Base-by-base conservation (phyloP, 2,113 vertebrate genomes). In the Aptenodytes patagonicus region DNA sequence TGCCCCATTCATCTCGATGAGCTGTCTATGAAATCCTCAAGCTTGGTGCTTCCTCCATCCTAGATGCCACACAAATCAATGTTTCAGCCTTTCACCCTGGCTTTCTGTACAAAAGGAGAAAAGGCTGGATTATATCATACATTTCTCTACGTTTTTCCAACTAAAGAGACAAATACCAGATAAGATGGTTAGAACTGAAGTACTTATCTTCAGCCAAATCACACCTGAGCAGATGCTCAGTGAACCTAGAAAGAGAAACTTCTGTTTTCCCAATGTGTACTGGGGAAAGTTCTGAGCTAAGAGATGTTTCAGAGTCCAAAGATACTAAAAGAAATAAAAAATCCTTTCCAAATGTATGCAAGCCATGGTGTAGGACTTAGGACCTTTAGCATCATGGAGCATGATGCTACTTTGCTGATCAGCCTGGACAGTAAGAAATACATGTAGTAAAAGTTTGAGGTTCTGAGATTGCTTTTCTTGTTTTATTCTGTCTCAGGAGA, bases 401-500 rank as follows among this genome's bases (percentile, higher is more conserved):
- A 60, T 9, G 29, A 58, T 29, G 22, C 17, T 52, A 29, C 64
- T 70, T 65, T 49, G 28, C 64, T 83, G 42, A 64, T 88, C 44
- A 66, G 46, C 71, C 58, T 55, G 55, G 36, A 46, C 25, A 44
- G 24, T 77, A 86, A 72, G 34, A 88, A 77, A 70, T 25, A 19
- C 4, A 29, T 0, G 2, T 2, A 64, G 55, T 64, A 77, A 52
- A 49, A 12, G 11, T 26, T 13, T 3, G 60, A 91, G 25, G 20
- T n/a, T 91, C 66, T 96, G 46, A 96, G 24, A 55, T 13, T 25
- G 25, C 36, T 65, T 83, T 83, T 92, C 71, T 55, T 96, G 47
- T 93, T 69, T 92, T 69, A 52, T 89, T 84, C 70, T 57, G 32
- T n/a, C n/a, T 65, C 96, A 99, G 99, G 97, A 98, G 98, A 96